Evolutionary conservation across 2,113 vertebrate species (phyloP).

Genomic region (Pollachius pollachius): DNA sequence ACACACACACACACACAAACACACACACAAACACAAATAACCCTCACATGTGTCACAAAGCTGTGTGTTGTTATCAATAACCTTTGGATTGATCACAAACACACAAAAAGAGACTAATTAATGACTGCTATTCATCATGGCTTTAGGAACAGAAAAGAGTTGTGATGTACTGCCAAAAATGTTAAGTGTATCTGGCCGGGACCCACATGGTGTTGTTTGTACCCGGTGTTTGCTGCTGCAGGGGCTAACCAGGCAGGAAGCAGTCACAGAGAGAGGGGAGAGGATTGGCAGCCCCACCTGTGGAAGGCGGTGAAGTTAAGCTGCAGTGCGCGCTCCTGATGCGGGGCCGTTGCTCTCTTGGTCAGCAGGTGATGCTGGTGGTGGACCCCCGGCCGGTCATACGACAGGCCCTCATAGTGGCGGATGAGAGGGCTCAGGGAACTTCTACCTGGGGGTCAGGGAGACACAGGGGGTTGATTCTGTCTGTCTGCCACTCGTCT

Average conservation of each 20-base stretch:
- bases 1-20: slow-evolving; percentile 6
- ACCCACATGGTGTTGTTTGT: neutral
- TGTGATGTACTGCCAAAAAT: neutral
- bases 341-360: slow-evolving; percentile 34
- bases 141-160: slow-evolving; percentile 15
- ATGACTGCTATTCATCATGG: neutral
- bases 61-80: slow-evolving; percentile 19
- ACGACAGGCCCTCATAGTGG: slow-evolving; percentile 62
- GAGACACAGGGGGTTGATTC: neutral
- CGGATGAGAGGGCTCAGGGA: slow-evolving; percentile 61
- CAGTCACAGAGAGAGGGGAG: neutral
- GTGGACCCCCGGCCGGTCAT: slow-evolving; percentile 55
- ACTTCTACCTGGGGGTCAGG: slow-evolving; percentile 39
- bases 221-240: neutral
- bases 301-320: slow-evolving; percentile 70
- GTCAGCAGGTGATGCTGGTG: slow-evolving; percentile 53
- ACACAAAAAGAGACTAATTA: slow-evolving; percentile 1
- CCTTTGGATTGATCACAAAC: neutral
- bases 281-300: slow-evolving; percentile 60
- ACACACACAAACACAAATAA: slow-evolving; percentile 27
- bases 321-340: slow-evolving; percentile 35
- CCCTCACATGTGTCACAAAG: slow-evolving; percentile 25
- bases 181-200: neutral
- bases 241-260: neutral
- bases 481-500: too few relatives aligned